Percentiles rank a stretch among this genome's conserved stretches.
phyloP scores from a whole-genome alignment of 2,113 vertebrate species.

The Erinaceus europaeus region DNA sequence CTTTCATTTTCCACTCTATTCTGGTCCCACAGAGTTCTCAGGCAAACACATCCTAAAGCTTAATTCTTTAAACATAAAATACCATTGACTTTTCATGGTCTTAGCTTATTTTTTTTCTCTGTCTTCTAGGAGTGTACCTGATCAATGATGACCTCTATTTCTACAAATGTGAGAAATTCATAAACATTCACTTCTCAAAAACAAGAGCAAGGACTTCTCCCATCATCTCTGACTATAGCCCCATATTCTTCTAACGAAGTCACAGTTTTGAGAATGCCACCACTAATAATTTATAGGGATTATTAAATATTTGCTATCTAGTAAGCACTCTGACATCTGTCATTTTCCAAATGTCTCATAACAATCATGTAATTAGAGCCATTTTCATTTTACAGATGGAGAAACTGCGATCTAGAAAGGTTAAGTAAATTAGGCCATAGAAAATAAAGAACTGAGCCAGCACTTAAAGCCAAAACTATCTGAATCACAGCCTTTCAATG shows the following conservation, averaged over 20 bases:
- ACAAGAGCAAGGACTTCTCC: not conserved
- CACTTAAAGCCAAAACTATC: not conserved
- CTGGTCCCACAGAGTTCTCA: not conserved
- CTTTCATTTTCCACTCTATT: not conserved
- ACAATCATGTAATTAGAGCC: not conserved
- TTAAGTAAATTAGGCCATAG: not conserved
- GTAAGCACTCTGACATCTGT: not conserved
- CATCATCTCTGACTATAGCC: not conserved
- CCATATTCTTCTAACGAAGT: not conserved
- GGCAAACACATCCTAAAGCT: not conserved
- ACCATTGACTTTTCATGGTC: not conserved
- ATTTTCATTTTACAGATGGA: not conserved
- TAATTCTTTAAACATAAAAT: not conserved
- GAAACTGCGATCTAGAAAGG: not conserved
- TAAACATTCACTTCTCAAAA: not conserved
- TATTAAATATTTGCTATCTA: not conserved
- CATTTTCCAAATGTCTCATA: not conserved
- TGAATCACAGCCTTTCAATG: not conserved
- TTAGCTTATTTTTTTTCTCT: not conserved
- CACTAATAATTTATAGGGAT: not conserved
- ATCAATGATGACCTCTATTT: constrained; percentile 7
- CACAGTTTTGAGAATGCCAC: not conserved
- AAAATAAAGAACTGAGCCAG: not conserved
- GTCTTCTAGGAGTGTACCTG: not conserved
- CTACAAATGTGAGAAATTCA: not conserved